Evolutionary conservation across 1,140 invertebrate species (phyloP), one percentile per base, ranked within the genome.

Genomic region (Panagrolaimus sp.): DNA sequence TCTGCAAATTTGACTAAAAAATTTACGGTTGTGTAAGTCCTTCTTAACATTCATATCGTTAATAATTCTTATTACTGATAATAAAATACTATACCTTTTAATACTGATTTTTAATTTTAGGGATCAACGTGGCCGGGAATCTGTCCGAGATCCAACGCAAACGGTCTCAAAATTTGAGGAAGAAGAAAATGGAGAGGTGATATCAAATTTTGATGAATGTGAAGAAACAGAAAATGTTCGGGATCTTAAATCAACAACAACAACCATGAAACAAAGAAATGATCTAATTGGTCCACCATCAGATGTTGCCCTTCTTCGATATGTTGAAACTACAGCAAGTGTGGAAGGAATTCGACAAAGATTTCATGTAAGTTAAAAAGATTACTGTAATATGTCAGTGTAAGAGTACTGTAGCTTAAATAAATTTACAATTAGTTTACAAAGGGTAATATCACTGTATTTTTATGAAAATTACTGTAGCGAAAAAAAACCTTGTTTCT

Each of bases 11-110:
- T 68, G 43, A 81, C 80, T 14, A 82, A 82, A 68, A 75, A 71
- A 44, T 82, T 82, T 65, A 83, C 80, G 46, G 73, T 82, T 46
- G 71, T 81, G 81, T 83, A 69, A 66, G 79, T 72, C n/a, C 8
- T 48, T n/a, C n/a, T n/a, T n/a, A n/a, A n/a, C 26, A n/a, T 72
- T 62, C 38, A 15, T n/a, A 26, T 21, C 43, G 24, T 47, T 28
- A 21, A 26, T 48, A 44, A 63, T 17, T 17, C 6, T 43, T 28
- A 12, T 68, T 63, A n/a, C 15, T 17, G 12, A 6, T 24, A 58
- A 17, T 10, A 17, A 24, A 32, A 3, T 26, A 4, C 14, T 1
- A 8, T n/a, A 15, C 43, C 32, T 4, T 38, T 38, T 28, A 26
- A 69, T 15, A 28, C 0, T 1, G 14, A 45, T 26, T 4, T n/a